Evolutionary conservation across 2,888 invertebrate genomes (phyloP), one percentile per base, ranked within the genome.

Genomic region (Meta bourneti): DNA sequence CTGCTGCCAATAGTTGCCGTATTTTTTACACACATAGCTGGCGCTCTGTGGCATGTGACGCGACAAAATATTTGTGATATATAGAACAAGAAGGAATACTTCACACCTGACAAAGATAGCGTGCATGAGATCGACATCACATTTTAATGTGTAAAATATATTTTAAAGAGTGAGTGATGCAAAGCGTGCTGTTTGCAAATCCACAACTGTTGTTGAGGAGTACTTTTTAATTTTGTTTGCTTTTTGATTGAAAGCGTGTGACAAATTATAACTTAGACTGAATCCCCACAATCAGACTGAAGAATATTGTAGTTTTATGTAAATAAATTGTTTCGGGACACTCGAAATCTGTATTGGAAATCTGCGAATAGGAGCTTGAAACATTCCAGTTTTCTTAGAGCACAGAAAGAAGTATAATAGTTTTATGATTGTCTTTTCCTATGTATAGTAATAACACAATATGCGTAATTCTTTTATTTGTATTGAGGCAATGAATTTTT

Each of bases 351-450:
- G 51, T 61, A 77, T 82, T 77, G 69, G 51, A 82, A 89, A 75
- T 52, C 69, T 89, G 77, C 82, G 77, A 89, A 81, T 82, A 89
- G 89, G 89, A 89, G 89, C 89, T 89, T 89, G 82, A 89, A 69
- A 89, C 89, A 89, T 89, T 89, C 89, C 89, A 89, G 87, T 72
- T 75, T 20, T 86, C 16, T 77, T 51, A 86, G 52, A 49, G 54
- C 69, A 86, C 86, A 49, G 7, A 51, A 78, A 78, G 70, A 69
- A 54, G n/a, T 48, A 81, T 13, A 70, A 70, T 49, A 78, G 70
- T 70, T 20, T 34, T 8, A 51, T 83, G 48, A 48, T 75, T 75
- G 34, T 16, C 20, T 79, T 79, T 19, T 48, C 52, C 16, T 20
- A 4, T 74, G 49, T 79, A 54, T 79, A n/a, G 11, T 51, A 79